Evolutionary conservation across 2,888 invertebrate genomes (phyloP).

Genomic region (Timandra comae): DNA sequence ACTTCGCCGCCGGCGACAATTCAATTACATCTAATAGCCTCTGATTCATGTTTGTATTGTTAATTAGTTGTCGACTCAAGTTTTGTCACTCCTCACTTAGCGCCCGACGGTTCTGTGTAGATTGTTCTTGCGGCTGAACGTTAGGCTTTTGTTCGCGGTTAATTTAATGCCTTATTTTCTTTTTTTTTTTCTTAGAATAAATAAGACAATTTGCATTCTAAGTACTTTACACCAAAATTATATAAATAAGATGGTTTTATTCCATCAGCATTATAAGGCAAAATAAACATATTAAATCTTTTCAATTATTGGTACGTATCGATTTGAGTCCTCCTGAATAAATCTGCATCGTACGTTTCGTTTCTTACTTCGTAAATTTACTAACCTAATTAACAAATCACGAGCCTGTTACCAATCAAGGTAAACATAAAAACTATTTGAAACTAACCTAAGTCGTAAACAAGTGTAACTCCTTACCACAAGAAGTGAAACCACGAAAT

Average conservation of each 20-base stretch:
- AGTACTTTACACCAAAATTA: no score
- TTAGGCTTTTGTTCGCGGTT: conserved; percentile 48
- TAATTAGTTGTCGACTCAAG: conserved; percentile 74
- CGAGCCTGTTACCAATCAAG: no score
- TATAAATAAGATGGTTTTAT: no score
- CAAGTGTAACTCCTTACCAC: conserved; percentile 20
- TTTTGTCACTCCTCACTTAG: conserved; percentile 72
- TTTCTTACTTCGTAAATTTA: no score
- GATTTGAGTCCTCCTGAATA: no score
- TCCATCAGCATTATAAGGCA: no score
- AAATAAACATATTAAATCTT: no score
- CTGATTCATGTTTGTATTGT: conserved; percentile 77
- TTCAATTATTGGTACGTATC: no score
- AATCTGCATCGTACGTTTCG: no score
- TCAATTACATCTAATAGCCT: conserved; percentile 76
- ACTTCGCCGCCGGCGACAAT: conserved; percentile 69
- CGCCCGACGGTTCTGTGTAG: conserved; percentile 58
- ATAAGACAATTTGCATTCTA: no score
- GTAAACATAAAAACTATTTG: conserved; percentile 3
- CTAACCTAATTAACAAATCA: no score
- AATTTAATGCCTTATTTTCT: conserved; percentile 51
- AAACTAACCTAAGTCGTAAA: conserved; percentile 19
- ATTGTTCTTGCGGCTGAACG: conserved; percentile 57
- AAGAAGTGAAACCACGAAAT: conserved; percentile 37
- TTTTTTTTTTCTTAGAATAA: conserved; percentile 29